A percentile compares a stretch with the other conserved stretches of the same genome.
Evolutionary conservation across 2,888 invertebrate genomes (phyloP).

Genomic region (Smittia aterrima): DNA sequence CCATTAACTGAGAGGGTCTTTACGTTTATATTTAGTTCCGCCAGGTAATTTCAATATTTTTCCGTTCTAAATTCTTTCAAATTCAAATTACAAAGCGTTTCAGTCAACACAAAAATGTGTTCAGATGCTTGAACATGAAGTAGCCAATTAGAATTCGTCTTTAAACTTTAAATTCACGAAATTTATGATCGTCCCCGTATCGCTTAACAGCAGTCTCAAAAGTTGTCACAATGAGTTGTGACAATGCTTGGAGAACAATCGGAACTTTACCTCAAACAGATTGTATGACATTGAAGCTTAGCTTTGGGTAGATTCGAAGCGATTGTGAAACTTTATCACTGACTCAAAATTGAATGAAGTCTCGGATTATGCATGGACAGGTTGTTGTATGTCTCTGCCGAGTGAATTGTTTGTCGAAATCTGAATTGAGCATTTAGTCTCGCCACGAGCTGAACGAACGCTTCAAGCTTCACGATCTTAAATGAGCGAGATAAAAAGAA

Average conservation of each 20-base stretch:
- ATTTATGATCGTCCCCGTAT: no score
- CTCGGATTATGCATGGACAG: background rate
- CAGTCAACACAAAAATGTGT: background rate
- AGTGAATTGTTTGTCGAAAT: conserved; percentile 11
- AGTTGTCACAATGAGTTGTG: no score
- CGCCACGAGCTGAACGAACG: conserved; percentile 4
- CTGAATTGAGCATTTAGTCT: conserved; percentile 21
- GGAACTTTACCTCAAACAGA: no score
- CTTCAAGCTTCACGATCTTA: background rate
- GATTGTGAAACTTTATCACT: background rate
- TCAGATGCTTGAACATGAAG: no score
- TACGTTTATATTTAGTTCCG: conserved; percentile 2
- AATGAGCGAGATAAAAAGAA: conserved; percentile 12
- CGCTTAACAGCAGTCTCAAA: no score
- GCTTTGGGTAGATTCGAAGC: background rate
- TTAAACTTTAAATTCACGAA: no score
- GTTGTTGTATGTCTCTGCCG: background rate
- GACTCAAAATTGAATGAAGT: no score
- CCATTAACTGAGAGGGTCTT: background rate
- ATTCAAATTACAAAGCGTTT: background rate
- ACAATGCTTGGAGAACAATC: no score
- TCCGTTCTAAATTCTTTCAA: background rate
- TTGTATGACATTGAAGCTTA: background rate
- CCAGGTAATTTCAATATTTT: background rate
- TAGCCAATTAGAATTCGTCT: no score